Base-by-base conservation (phyloP, 2,888 invertebrate species). In the Pterostichus niger region DNA sequence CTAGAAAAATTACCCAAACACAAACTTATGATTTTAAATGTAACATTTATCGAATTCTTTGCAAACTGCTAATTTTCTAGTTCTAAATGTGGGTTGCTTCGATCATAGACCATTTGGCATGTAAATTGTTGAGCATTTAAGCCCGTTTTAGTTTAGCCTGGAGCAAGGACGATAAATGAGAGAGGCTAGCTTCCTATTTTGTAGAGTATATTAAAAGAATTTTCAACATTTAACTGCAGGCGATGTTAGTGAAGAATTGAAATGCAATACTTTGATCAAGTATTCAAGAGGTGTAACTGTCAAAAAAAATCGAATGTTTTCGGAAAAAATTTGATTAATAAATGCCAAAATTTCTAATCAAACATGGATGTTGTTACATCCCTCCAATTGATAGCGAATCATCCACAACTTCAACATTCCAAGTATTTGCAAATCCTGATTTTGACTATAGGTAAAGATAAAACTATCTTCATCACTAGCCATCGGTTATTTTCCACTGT, bases 291-390 rank as follows among this genome's bases (percentile, higher is more conserved):
- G 24, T 9, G 2, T 4, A 59, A 15, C 10, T 59, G 17, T 24
- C 59, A 59, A 40, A n/a, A 73, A 73, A 24, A 33, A 11, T 54
- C 54, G 31, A 54, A 33, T 76, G 54, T 76, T 76, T 76, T 33
- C 13, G 5, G 10, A 0, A 31, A n/a, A 76, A 44, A 15, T 76
- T 33, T 11, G 54, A 52, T n/a, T 9, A 11, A 35, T 54, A 76
- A 82, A 82, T 82, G 82, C 61, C 82, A 75, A 82, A 75, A 59
- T 82, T 82, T 75, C 46, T 61, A 61, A 59, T 59, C n/a, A 82
- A 75, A 82, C 82, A 82, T 75, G 75, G 82, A 56, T 82, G 82
- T 61, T 82, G 82, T 33, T 73, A 71, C 31, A 82, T 49, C 15
- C 59, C 59, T 6, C 75, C 82, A 9, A 49, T 75, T 11, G 75